Conservation (phyloP, 2,888 invertebrate genomes). For the Elegia similella region DNA sequence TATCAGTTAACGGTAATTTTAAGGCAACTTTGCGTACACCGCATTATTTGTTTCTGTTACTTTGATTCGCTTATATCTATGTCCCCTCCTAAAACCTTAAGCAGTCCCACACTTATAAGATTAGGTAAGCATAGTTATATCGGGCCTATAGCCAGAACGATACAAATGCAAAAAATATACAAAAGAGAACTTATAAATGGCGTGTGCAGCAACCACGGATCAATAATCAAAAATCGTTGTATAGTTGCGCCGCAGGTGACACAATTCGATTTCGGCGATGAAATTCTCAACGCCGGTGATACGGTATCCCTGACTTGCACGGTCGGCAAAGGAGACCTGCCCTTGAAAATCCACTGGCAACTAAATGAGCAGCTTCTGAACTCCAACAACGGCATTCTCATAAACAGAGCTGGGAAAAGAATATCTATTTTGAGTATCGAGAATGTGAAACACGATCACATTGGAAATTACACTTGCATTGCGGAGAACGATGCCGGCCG, state of each 20-base stretch:
- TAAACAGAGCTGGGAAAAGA: slow-evolving; percentile 83
- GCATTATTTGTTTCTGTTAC: slow-evolving; percentile 6
- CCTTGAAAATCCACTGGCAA: slow-evolving; percentile 86
- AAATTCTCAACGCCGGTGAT: slow-evolving; percentile 87
- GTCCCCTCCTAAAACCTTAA: neutral
- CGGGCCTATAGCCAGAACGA: neutral
- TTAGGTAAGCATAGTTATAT: neutral
- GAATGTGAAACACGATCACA: slow-evolving; percentile 81
- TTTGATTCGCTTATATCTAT: slow-evolving; percentile 1
- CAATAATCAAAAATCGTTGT: slow-evolving; percentile 24
- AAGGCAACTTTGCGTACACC: slow-evolving; percentile 4
- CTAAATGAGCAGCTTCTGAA: slow-evolving; percentile 81
- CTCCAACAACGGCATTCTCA: slow-evolving; percentile 79
- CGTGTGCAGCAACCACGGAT: neutral
- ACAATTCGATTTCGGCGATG: slow-evolving; percentile 89
- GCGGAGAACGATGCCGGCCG: slow-evolving; percentile 85
- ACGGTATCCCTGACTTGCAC: slow-evolving; percentile 86
- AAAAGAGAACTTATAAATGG: neutral
- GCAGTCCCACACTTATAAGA: neutral
- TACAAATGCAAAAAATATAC: neutral
- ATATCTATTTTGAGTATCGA: slow-evolving; percentile 86
- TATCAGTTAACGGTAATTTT: slow-evolving; percentile 86
- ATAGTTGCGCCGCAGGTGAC: slow-evolving; percentile 90
- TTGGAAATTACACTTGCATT: slow-evolving; percentile 84
- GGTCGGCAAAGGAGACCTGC: slow-evolving; percentile 87